Evolutionary conservation across 2,888 invertebrate species (phyloP), one percentile per base, ranked within the genome.

Genomic region (Rhingia rostrata): DNA sequence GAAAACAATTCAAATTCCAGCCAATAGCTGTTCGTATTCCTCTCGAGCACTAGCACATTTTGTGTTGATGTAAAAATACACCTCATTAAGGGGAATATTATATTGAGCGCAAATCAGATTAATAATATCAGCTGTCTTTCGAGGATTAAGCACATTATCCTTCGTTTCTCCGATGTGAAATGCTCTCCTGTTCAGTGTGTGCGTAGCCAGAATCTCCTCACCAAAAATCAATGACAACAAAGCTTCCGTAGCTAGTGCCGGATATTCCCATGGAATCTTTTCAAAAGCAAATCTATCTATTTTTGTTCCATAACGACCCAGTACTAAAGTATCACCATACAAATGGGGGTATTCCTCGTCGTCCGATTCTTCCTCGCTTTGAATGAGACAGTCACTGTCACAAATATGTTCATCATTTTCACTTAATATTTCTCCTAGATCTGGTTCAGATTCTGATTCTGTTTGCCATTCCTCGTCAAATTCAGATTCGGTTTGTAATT

Each of bases 361-460:
- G 63, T 7, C 22, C 3, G 6, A 3, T 14, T 30, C 9, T 2
- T 47, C 22, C 4, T 47, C 47, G 14, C 12, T n/a, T 12, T 30
- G 22, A 47, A 22, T 22, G 22, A 22, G 22, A 22, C 22, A 22
- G 22, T 22, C 22, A 22, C 22, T 22, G 22, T 22, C 22, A 22
- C 22, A 22, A 22, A 22, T 22, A 22, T 22, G 22, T 22, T 22
- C 22, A 22, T 12, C 12, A 14, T 14, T 14, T 12, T 45, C 22
- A 3, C 5, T 6, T 6, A 2, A 2, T 14, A 6, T 6, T 0
- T 45, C 45, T n/a, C n/a, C 51, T n/a, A 10, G 32, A 2, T 33
- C 51, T 5, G 2, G n/a, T 51, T n/a, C 51, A 7, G n/a, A 51
- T n/a, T 33, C 51, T n/a, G 51, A 51, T 51, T 32, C 51, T 32